phyloP scores from a whole-genome alignment of 2,797 vertebrate genomes.

The Coracias cyanogaster region DNA sequence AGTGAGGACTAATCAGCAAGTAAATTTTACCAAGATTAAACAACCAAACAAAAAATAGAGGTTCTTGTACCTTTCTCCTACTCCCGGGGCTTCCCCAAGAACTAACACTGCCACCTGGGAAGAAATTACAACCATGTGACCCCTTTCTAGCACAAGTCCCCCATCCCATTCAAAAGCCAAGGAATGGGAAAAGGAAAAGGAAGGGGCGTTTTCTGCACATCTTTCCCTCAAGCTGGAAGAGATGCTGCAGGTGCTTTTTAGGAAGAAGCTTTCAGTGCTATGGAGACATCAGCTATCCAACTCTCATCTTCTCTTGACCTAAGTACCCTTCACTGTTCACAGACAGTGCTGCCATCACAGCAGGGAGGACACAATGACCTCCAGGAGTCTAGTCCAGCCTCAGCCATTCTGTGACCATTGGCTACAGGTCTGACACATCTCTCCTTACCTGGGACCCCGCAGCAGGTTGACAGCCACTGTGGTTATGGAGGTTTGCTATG shows the following conservation, averaged over 20 bases:
- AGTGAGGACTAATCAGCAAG: neutral
- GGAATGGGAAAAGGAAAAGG: neutral
- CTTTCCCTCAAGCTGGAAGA: neutral
- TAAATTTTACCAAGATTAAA: neutral
- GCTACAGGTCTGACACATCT: neutral
- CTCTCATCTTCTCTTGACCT: neutral
- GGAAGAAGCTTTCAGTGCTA: neutral
- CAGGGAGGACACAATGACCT: neutral
- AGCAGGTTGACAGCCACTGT: neutral
- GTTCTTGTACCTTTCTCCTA: neutral
- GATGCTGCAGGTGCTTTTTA: neutral
- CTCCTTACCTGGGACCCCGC: accelerated
- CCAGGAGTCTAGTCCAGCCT: neutral
- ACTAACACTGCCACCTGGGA: neutral
- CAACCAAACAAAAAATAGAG: neutral
- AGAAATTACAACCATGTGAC: neutral
- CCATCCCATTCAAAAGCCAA: neutral
- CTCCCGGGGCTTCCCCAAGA: neutral
- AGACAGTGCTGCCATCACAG: accelerated
- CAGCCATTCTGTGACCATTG: neutral
- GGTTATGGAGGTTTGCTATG: accelerated
- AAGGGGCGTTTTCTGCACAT: neutral
- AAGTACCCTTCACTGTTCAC: neutral
- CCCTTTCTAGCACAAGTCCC: neutral
- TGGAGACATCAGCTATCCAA: neutral